Evolutionary conservation across 2,888 invertebrate species (phyloP), one percentile per base, ranked within the genome.

Genomic region (Melolontha melolontha): DNA sequence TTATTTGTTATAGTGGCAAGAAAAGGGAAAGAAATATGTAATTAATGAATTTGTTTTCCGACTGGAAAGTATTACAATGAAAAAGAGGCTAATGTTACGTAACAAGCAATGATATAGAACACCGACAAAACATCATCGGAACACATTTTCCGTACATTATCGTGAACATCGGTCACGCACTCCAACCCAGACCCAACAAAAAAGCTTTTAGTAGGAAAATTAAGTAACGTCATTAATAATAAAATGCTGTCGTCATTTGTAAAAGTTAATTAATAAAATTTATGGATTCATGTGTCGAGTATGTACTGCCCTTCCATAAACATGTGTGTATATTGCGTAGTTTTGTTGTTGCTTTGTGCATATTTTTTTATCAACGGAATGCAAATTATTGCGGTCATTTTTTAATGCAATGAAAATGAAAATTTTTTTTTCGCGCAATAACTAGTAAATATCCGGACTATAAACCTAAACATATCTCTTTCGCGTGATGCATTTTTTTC

Each of bases 191-290:
- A 27, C 73, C 71, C 76, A 79, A 81, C 80, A 81, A 82, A 82
- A 82, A 82, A 80, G 81, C 81, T 82, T 82, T 82, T 80, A 80
- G 80, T 80, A 78, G 71, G 75, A 80, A 34, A 80, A 80, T 81
- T 79, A 79, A 80, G 79, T 77, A 74, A 71, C 72, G 71, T 76
- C 79, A 80, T 81, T 81, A 79, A 80, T 81, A 80, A 79, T 76
- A 76, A 76, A 74, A 72, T 73, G 73, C 77, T 77, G 77, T 78
- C 77, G 75, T 73, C 77, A 77, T 76, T 77, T 77, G 74, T 77
- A 76, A 72, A 75, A 71, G 72, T 73, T 77, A 77, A 77, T 76
- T 76, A 75, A 77, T 75, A 77, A 75, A 74, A 78, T 78, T 78
- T 78, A 78, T 77, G 76, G 29, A 71, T 67, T 10, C 54, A 44